A percentile compares a stretch with the other conserved stretches of the same genome.
phyloP scores from a whole-genome alignment of 2,797 vertebrate species.

The Tragelaphus oryx region DNA sequence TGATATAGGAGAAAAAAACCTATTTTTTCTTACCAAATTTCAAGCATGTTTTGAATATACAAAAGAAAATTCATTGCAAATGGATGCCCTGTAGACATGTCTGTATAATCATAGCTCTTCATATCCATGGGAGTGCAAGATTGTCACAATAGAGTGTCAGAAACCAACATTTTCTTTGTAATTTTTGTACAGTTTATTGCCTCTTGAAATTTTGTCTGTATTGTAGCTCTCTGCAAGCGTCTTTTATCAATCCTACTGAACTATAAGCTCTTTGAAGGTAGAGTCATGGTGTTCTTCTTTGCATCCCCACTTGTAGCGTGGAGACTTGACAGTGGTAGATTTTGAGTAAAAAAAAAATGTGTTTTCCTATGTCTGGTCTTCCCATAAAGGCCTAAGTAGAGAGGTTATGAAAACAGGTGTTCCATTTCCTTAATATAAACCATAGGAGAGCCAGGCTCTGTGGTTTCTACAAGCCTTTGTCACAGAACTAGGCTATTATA shows the following conservation, averaged over 20 bases:
- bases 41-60: background rate
- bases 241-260: background rate
- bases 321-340: background rate
- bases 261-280: conserved; percentile 13
- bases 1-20: background rate
- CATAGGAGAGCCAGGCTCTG: background rate
- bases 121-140: background rate
- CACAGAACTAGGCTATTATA: background rate
- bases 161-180: background rate
- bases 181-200: background rate
- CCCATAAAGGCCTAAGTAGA: background rate
- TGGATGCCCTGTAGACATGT: background rate
- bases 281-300: background rate
- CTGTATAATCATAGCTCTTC: background rate
- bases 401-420: background rate
- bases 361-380: background rate
- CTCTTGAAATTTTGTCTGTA: background rate
- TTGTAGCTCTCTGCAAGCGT: background rate
- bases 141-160: background rate
- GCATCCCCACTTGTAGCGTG: background rate
- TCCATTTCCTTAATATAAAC: background rate
- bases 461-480: background rate
- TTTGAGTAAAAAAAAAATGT: background rate
- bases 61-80: background rate
- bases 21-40: background rate